These are phyloP conservation scores for Philopedon plagiatum DNA, from an alignment of 2,888 invertebrate genomes.

Conservation along the genomic window DNA sequence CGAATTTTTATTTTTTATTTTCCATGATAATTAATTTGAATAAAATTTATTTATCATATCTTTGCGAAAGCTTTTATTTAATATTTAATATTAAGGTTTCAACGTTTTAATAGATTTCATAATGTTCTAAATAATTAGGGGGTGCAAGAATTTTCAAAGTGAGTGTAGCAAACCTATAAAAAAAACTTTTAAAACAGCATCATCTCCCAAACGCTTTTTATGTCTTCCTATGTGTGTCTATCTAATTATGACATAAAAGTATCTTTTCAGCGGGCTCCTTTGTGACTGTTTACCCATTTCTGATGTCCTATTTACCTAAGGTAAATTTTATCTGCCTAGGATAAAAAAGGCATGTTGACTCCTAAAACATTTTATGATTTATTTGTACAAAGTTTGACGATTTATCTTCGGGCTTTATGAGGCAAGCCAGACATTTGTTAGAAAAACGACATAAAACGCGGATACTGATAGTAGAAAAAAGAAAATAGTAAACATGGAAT, in stretches of 20 bases:
- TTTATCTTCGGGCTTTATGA: not conserved
- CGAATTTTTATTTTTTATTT: too few species aligned
- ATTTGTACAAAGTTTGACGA: not conserved
- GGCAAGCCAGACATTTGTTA: not conserved
- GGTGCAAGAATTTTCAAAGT: too few species aligned
- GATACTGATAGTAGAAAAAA: too few species aligned
- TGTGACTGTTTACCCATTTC: slow-evolving; percentile 30
- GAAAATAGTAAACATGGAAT: too few species aligned
- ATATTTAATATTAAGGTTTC: too few species aligned
- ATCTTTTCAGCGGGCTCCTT: slow-evolving; percentile 35
- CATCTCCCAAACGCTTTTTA: slow-evolving; percentile 13
- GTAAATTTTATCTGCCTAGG: not conserved
- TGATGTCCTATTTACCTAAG: slow-evolving; percentile 25
- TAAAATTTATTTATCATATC: too few species aligned
- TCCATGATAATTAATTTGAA: too few species aligned
- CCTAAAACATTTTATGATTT: slow-evolving; percentile 22
- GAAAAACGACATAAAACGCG: too few species aligned
- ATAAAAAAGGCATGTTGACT: slow-evolving; percentile 30
- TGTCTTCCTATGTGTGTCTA: slow-evolving; percentile 18
- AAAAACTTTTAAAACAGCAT: not conserved
- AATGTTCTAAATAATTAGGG: too few species aligned
- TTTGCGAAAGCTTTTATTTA: too few species aligned
- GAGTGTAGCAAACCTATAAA: too few species aligned
- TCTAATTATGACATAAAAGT: slow-evolving; percentile 32
- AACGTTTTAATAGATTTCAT: too few species aligned